A percentile compares a stretch with the other conserved stretches of the same genome.
Conservation (phyloP, 2,888 invertebrate species). For the Euzophera pinguis region DNA sequence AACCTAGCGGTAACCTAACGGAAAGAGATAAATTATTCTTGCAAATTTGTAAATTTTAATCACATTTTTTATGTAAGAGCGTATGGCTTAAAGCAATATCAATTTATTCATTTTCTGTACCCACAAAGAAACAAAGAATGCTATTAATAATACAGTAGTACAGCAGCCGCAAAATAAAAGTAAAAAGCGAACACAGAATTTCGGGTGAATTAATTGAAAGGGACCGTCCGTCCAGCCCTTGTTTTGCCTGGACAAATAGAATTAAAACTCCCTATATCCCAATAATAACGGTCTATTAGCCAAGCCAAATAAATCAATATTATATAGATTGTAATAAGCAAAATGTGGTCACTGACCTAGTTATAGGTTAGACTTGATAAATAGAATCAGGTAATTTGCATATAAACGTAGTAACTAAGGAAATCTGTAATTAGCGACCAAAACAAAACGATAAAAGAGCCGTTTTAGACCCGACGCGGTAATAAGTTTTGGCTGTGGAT, state of each 20-base stretch:
- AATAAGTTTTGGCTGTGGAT: too few species aligned
- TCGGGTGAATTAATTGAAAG: slow-evolving; percentile 22
- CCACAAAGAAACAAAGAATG: neutral
- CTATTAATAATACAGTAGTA: neutral
- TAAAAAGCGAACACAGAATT: slow-evolving; percentile 20
- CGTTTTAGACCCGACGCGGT: too few species aligned
- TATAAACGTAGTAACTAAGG: too few species aligned
- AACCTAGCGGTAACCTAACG: too few species aligned
- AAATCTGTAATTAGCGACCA: too few species aligned
- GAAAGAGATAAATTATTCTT: too few species aligned
- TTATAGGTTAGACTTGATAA: too few species aligned
- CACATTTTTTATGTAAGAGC: neutral
- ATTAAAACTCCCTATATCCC: slow-evolving; percentile 20
- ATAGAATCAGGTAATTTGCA: too few species aligned
- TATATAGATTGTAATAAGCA: neutral
- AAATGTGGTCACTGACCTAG: neutral
- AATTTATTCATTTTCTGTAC: neutral
- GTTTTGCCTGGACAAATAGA: slow-evolving; percentile 25
- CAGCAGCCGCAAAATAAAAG: slow-evolving; percentile 14
- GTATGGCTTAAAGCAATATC: neutral
- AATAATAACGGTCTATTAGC: slow-evolving; percentile 21
- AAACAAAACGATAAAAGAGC: too few species aligned
- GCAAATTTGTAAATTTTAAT: too few species aligned
- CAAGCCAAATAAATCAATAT: slow-evolving; percentile 10
- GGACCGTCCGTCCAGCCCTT: slow-evolving; percentile 17